Evolutionary conservation across 2,113 vertebrate species (phyloP).

Genomic region (Pelvicachromis taeniatus): DNA sequence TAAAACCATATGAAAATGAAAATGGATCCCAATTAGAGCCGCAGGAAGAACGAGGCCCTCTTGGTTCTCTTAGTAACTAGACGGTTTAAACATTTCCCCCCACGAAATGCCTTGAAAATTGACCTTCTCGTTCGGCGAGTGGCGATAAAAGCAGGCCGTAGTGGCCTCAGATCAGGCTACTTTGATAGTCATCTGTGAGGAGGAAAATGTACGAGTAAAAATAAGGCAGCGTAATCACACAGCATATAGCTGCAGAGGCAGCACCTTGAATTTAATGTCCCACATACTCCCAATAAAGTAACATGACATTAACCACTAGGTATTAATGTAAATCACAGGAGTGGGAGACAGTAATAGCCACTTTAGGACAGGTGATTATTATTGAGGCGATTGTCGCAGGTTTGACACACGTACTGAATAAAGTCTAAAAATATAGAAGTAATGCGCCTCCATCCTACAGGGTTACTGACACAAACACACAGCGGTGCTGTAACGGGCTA

Average conservation of each 20-base stretch:
- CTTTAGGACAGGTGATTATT: conserved; percentile 39
- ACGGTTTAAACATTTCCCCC: conserved; percentile 22
- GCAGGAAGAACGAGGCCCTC: conserved; percentile 3
- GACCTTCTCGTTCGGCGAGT: conserved; percentile 42
- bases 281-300: conserved; percentile 16
- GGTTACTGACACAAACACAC: conserved; percentile 19
- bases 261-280: conserved; percentile 8
- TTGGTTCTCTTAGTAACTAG: conserved; percentile 38
- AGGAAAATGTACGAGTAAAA: conserved; percentile 43
- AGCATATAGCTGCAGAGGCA: neutral
- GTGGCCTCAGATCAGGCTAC: conserved; percentile 42
- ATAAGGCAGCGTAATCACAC: conserved; percentile 32
- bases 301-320: conserved; percentile 56
- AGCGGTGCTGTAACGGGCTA: neutral
- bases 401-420: conserved; percentile 25
- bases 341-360: conserved; percentile 44
- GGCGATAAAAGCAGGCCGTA: conserved; percentile 45
- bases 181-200: conserved; percentile 27
- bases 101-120: conserved; percentile 39
- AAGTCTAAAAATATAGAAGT: conserved; percentile 30
- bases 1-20: conserved; percentile 62
- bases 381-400: conserved; percentile 4
- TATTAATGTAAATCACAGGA: conserved; percentile 54
- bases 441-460: conserved; percentile 4
- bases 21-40: conserved; percentile 62